These are phyloP conservation scores for Polylopha cassiicola DNA, from an alignment of 2,888 invertebrate genomes.

Conservation along the genomic window DNA sequence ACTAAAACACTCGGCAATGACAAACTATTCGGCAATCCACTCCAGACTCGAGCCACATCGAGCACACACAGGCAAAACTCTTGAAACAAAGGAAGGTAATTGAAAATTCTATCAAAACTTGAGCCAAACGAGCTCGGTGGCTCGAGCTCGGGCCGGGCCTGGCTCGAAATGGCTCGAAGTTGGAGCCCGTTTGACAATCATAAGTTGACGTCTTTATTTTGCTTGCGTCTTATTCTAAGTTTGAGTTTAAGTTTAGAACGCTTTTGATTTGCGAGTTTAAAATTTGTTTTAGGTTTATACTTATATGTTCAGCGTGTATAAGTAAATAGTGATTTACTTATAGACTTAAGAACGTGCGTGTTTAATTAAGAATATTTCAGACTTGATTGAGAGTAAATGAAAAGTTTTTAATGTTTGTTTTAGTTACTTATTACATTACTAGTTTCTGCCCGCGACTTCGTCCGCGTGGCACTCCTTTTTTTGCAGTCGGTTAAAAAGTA, in stretches of 20 bases:
- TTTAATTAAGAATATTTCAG: no score
- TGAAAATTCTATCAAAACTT: slow-evolving; percentile 78
- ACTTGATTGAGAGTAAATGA: no score
- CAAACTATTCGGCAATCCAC: slow-evolving; percentile 25
- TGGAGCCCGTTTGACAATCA: slow-evolving; percentile 62
- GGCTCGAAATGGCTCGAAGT: slow-evolving; percentile 44
- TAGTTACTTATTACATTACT: no score
- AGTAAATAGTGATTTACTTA: no score
- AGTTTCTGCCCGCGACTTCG: no score
- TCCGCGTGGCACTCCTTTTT: no score
- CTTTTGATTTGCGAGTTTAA: slow-evolving; percentile 14
- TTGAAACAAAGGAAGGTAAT: slow-evolving; percentile 73
- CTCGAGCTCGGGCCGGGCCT: slow-evolving; percentile 20
- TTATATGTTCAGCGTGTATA: slow-evolving; percentile 3
- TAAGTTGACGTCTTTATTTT: slow-evolving; percentile 59
- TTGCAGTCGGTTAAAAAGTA: no score
- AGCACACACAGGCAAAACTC: slow-evolving; percentile 43
- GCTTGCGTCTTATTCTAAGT: slow-evolving; percentile 42
- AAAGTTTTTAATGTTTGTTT: no score
- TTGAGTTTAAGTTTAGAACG: slow-evolving; percentile 27
- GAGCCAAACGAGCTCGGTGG: slow-evolving; percentile 48
- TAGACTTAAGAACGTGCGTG: no score
- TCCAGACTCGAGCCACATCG: slow-evolving; percentile 24
- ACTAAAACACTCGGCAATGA: slow-evolving; percentile 19
- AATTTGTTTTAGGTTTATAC: slow-evolving; percentile 15